Conservation (phyloP, 2,888 invertebrate genomes). For the Aphidius colemani region DNA sequence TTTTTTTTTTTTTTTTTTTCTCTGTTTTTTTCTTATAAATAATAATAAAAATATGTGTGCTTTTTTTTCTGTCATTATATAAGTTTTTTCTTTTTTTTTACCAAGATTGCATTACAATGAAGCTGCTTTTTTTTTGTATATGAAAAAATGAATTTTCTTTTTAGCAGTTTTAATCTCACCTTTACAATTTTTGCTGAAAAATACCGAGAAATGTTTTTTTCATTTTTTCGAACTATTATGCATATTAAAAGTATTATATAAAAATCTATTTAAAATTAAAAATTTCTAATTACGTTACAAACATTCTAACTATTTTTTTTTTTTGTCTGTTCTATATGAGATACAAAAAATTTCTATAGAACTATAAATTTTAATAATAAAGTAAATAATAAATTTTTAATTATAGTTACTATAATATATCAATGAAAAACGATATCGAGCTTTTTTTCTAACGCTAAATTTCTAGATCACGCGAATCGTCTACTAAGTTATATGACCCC, state of each 20-base stretch:
- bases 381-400: too few relatives aligned
- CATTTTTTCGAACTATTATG: not conserved
- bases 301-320: conserved; percentile 10
- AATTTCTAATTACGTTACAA: not conserved
- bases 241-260: not conserved
- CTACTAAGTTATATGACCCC: conserved; percentile 5
- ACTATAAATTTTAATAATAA: not conserved
- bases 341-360: conserved; percentile 1
- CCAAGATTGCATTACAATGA: too few relatives aligned
- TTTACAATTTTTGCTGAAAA: conserved; percentile 20
- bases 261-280: conserved; percentile 20
- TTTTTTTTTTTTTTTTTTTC: too few relatives aligned
- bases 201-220: not conserved
- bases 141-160: not conserved
- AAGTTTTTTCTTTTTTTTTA: too few relatives aligned
- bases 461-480: conserved; percentile 16
- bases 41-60: not conserved
- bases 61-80: too few relatives aligned
- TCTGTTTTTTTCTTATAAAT: not conserved
- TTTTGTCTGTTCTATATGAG: too few relatives aligned
- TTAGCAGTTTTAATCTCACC: not conserved
- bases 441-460: conserved; percentile 1
- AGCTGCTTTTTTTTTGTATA: not conserved
- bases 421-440: conserved; percentile 3
- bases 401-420: not conserved